These are phyloP conservation scores for Diachasmimorpha longicaudata DNA, from an alignment of 1,140 invertebrate species.

Conservation along the genomic window DNA sequence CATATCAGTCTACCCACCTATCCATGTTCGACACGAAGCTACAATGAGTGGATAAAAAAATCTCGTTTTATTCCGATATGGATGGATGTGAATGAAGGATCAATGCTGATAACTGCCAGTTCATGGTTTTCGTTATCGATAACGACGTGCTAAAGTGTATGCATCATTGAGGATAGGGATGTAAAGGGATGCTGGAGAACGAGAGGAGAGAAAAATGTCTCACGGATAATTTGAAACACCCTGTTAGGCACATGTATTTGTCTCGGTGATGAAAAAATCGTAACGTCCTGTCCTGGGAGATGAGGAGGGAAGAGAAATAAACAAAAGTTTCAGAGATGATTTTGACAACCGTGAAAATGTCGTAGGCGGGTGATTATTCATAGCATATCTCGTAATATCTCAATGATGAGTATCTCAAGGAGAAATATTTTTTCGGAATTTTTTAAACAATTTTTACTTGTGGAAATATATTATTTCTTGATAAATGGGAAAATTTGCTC, in stretches of 20 bases:
- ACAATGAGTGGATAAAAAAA: too few relatives aligned
- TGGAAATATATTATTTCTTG: too few relatives aligned
- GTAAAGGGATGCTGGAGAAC: neutral
- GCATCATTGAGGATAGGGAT: neutral
- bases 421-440: too few relatives aligned
- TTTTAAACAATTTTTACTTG: too few relatives aligned
- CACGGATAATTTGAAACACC: neutral
- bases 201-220: neutral
- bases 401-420: too few relatives aligned
- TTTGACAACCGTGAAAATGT: neutral
- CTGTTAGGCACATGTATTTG: neutral
- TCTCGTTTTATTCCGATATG: too few relatives aligned
- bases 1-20: neutral
- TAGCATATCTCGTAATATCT: too few relatives aligned
- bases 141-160: neutral
- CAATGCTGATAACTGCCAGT: neutral
- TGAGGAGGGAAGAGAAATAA: neutral
- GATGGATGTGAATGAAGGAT: neutral
- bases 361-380: neutral
- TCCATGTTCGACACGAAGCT: neutral
- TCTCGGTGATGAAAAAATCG: neutral
- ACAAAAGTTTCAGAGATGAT: neutral
- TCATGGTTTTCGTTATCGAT: neutral
- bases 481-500: too few relatives aligned
- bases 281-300: neutral